phyloP scores from a whole-genome alignment of 2,113 vertebrate species.

The Podarcis raffonei region DNA sequence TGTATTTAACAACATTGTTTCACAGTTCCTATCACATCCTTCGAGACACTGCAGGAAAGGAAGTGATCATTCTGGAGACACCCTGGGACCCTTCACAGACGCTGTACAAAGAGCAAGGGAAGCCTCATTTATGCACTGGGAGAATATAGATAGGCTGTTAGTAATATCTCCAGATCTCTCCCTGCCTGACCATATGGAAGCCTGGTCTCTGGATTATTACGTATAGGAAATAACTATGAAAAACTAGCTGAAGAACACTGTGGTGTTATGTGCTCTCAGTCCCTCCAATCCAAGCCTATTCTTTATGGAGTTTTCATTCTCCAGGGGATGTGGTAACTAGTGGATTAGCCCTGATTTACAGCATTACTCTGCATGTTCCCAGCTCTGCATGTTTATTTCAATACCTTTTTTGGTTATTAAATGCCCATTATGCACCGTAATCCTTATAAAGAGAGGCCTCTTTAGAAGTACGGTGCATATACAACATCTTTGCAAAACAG shows the following conservation, averaged over 20 bases:
- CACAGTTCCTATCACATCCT: neutral
- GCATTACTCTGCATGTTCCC: neutral
- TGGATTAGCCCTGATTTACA: slow-evolving; percentile 20
- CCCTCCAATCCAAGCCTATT: fast-evolving
- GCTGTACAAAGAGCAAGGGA: neutral
- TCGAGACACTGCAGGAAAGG: neutral
- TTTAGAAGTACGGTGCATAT: slow-evolving; percentile 1
- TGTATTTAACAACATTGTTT: neutral
- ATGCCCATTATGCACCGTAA: slow-evolving; percentile 36
- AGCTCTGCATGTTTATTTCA: slow-evolving; percentile 1
- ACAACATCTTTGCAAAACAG: slow-evolving; percentile 37
- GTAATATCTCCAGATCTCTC: neutral
- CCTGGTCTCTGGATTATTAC: neutral
- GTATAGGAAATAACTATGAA: neutral
- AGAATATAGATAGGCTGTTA: neutral
- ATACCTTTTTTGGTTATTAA: slow-evolving; percentile 13
- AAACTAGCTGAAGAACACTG: neutral
- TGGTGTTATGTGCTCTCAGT: neutral
- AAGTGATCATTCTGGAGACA: neutral
- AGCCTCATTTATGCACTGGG: neutral
- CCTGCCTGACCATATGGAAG: neutral
- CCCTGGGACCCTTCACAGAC: neutral
- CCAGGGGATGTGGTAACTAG: neutral
- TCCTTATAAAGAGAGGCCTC: slow-evolving; percentile 16
- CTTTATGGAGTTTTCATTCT: neutral